Base-by-base conservation (phyloP, 1,140 invertebrate species). In the Pristionchus pacificus region DNA sequence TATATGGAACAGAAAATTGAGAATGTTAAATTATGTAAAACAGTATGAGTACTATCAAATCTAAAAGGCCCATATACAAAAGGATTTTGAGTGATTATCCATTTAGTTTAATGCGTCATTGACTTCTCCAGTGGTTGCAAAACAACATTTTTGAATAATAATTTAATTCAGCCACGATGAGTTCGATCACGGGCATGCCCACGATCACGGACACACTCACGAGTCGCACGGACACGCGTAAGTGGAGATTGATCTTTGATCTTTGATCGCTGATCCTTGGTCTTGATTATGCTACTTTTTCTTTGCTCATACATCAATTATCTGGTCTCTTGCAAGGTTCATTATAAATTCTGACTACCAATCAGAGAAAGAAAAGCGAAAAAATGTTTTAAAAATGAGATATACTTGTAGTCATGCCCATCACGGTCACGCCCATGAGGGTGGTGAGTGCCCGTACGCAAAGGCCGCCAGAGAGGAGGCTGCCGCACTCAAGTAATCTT, bases 171-270 rank as follows among this genome's bases (percentile, higher is more conserved):
- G 65, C 65, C 13, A 57, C 65, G 2, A 84, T 69, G 70, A 79
- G 33, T 73, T 85, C 38, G 67, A 57, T 27, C 77, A 83, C 68
- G 83, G 78, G 33, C 81, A 84, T 62, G 68, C 74, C 2, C 84
- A 85, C n/a, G 63, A 65, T 49, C 74, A 74, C 32, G 73, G 55
- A 59, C 60, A 76, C 64, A 25, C 33, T 32, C 72, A 76, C 25
- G 72, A 70, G 1, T 59, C 66, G n/a, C 15, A n/a, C n/a, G n/a
- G n/a, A n/a, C 13, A 14, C n/a, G 13, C 49, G 13, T n/a, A 55
- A 55, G 13, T 14, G n/a, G n/a, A 55, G n/a, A n/a, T 55, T 55
- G n/a, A 55, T 55, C n/a, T 14, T n/a, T 55, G 49, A 13, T 14
- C 13, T n/a, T 55, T 55, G n/a, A 14, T n/a, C 13, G n/a, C n/a